Evolutionary conservation across 2,797 vertebrate genomes (phyloP).

Genomic region (Rhynchonycteris naso): DNA sequence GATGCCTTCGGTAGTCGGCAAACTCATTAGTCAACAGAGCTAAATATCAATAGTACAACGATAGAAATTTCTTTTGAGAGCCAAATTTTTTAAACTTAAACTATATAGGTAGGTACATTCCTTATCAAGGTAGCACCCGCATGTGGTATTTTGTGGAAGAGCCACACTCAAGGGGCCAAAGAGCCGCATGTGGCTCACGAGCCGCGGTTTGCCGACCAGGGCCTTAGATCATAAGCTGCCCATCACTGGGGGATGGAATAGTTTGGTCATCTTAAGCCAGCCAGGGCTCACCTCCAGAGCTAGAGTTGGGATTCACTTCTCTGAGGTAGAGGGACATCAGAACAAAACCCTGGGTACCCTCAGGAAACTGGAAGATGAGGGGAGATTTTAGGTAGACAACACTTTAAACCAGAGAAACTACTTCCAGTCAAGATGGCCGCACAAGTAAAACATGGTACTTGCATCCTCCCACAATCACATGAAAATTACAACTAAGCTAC

Average conservation of each 20-base stretch:
- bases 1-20: background rate
- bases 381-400: background rate
- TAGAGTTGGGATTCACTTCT: background rate
- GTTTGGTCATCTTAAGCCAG: background rate
- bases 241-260: too few species aligned
- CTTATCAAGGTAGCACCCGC: too few species aligned
- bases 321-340: background rate
- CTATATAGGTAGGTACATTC: too few species aligned
- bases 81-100: too few species aligned
- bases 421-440: background rate
- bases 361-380: background rate
- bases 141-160: too few species aligned
- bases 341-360: conserved; percentile 25
- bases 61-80: too few species aligned
- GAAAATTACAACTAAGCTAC: background rate
- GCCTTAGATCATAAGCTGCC: background rate
- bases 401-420: conserved; percentile 54
- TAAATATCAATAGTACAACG: too few species aligned
- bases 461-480: background rate
- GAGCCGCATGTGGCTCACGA: too few species aligned
- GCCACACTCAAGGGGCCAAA: too few species aligned
- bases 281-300: background rate
- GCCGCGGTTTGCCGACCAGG: too few species aligned
- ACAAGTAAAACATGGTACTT: background rate
- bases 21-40: too few species aligned